A percentile compares a stretch with the other conserved stretches of the same genome.
Evolutionary conservation across 2,113 vertebrate genomes (phyloP).

Genomic region (Kryptolebias marmoratus): DNA sequence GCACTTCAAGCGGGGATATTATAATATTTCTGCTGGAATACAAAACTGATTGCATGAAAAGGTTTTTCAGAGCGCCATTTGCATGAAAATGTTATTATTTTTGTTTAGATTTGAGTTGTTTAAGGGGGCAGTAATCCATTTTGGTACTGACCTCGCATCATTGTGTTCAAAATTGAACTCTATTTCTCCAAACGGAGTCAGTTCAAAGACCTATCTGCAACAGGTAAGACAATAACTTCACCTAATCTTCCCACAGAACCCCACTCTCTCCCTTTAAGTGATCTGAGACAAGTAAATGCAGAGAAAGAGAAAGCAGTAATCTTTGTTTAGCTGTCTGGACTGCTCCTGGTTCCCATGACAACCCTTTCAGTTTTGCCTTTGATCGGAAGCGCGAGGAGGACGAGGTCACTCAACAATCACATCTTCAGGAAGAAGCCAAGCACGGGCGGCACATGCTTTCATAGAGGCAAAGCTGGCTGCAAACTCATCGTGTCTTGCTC

Average conservation of each 20-base stretch:
- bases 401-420: slow-evolving; percentile 49
- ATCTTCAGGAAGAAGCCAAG: slow-evolving; percentile 42
- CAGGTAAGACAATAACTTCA: too few species aligned
- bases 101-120: not conserved
- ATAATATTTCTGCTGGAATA: too few species aligned
- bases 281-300: slow-evolving; percentile 9
- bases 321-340: slow-evolving; percentile 48
- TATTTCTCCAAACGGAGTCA: too few species aligned
- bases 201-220: too few species aligned
- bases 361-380: slow-evolving; percentile 48
- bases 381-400: slow-evolving; percentile 39
- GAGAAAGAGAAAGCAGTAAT: slow-evolving; percentile 13
- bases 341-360: slow-evolving; percentile 59
- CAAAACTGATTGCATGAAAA: too few species aligned
- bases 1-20: too few species aligned
- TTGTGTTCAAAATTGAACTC: too few species aligned
- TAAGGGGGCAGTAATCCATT: not conserved
- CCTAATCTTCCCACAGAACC: too few species aligned
- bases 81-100: too few species aligned
- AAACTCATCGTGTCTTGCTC: slow-evolving; percentile 45
- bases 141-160: too few species aligned
- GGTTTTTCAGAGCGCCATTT: too few species aligned
- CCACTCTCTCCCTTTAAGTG: not conserved
- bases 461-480: slow-evolving; percentile 48
- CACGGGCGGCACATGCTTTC: slow-evolving; percentile 37